These are phyloP conservation scores for Rhodeus uyekii DNA, from an alignment of 2,797 vertebrate species.

Conservation along the genomic window DNA sequence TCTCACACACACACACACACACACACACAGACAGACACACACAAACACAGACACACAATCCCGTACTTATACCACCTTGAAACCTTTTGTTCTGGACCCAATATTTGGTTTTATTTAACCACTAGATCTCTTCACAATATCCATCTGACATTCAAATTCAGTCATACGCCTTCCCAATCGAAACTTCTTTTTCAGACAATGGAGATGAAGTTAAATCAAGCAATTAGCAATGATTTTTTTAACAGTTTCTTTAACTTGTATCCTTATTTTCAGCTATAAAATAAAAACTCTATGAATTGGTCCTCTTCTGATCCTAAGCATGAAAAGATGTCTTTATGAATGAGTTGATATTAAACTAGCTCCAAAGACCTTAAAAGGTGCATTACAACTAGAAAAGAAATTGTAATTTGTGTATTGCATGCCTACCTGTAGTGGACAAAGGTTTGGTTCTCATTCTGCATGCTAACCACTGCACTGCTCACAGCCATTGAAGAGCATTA, in stretches of 20 bases:
- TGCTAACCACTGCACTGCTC: slow-evolving; percentile 82
- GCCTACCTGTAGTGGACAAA: slow-evolving; percentile 97
- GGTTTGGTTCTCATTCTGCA: slow-evolving; percentile 84
- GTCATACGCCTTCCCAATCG: background rate
- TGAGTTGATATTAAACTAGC: background rate
- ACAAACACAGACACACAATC: no score
- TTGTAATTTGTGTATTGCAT: slow-evolving; percentile 7
- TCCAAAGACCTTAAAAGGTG: background rate
- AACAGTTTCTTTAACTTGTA: background rate
- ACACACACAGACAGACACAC: no score
- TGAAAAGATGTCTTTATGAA: background rate
- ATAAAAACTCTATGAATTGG: background rate
- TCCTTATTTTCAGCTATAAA: background rate
- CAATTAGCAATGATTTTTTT: background rate
- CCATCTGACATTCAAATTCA: background rate
- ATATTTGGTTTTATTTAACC: background rate
- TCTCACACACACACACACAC: slow-evolving; percentile 32
- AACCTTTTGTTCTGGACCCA: background rate
- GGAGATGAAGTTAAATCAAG: background rate
- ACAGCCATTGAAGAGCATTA: slow-evolving; percentile 90
- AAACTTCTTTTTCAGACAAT: background rate
- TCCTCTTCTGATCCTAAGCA: background rate
- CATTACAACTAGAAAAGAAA: slow-evolving; percentile 8
- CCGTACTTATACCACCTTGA: background rate
- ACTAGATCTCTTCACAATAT: background rate